Conservation (phyloP, 53 echinoderm and acorn worm species). For the Mesocentrotus franciscanus region DNA sequence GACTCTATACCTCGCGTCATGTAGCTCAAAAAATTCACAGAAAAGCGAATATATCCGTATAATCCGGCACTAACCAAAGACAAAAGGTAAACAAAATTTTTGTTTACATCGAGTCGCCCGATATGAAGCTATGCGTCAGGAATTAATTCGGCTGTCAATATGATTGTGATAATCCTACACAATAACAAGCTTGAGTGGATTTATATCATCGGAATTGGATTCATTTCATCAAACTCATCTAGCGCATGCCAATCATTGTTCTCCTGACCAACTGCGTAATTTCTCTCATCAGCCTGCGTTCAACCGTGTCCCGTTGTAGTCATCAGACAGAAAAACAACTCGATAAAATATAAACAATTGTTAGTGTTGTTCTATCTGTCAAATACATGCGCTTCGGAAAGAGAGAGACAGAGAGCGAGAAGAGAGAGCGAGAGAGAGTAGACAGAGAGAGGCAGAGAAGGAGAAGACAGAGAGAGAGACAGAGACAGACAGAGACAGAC, state of each 20-base stretch:
- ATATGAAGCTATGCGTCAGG: background rate
- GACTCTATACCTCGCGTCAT: no score
- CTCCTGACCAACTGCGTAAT: background rate
- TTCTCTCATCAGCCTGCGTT: background rate
- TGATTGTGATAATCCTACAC: background rate
- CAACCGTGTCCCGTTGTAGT: background rate
- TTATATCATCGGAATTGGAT: background rate
- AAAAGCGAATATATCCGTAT: background rate
- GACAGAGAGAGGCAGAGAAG: background rate
- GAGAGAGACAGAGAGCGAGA: no score
- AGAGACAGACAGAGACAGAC: background rate
- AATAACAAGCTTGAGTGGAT: background rate
- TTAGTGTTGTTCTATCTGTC: background rate
- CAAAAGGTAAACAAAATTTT: background rate
- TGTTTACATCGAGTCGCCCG: background rate
- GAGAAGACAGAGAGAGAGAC: background rate
- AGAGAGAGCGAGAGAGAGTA: background rate
- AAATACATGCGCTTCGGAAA: no score
- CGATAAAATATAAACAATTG: background rate
- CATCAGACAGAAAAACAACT: background rate
- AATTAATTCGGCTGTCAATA: conserved; percentile 17
- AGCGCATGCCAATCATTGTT: conserved; percentile 38
- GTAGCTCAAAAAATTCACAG: background rate
- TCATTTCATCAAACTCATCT: background rate
- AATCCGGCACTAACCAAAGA: background rate